These are phyloP conservation scores for Oceanodroma tethys DNA, from an alignment of 2,113 vertebrate genomes.

Conservation along the genomic window DNA sequence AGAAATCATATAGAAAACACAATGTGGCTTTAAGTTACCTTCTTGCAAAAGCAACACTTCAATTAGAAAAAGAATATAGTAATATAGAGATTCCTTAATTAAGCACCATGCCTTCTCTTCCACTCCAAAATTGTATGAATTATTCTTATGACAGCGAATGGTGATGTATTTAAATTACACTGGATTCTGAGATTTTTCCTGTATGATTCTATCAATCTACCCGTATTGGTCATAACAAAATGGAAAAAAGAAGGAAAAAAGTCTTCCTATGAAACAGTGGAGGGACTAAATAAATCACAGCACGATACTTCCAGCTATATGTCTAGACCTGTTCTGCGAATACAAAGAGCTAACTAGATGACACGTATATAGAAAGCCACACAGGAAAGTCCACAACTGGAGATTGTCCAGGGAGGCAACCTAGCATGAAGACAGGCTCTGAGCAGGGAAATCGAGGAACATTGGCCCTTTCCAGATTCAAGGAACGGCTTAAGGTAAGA, in stretches of 20 bases:
- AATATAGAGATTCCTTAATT: background rate
- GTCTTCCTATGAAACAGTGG: background rate
- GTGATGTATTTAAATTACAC: background rate
- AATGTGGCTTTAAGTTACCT: background rate
- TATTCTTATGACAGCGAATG: background rate
- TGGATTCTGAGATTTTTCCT: background rate
- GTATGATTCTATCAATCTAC: background rate
- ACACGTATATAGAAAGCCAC: accelerated
- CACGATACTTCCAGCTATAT: background rate
- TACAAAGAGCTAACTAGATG: background rate
- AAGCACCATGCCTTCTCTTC: background rate
- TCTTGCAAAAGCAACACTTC: background rate
- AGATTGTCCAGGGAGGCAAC: background rate
- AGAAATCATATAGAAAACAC: background rate
- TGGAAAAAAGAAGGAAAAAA: background rate
- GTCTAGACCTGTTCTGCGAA: background rate
- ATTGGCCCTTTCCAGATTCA: background rate
- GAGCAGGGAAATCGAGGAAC: accelerated
- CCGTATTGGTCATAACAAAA: background rate
- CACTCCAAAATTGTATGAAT: background rate
- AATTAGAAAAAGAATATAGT: background rate
- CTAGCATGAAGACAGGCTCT: background rate
- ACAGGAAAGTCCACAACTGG: background rate
- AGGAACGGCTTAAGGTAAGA: background rate
- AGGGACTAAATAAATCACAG: background rate